Percentiles rank a stretch among this genome's conserved stretches.
These are phyloP conservation scores for Conchocele bisecta DNA, from an alignment of 2,888 invertebrate species.

Conservation along the genomic window DNA sequence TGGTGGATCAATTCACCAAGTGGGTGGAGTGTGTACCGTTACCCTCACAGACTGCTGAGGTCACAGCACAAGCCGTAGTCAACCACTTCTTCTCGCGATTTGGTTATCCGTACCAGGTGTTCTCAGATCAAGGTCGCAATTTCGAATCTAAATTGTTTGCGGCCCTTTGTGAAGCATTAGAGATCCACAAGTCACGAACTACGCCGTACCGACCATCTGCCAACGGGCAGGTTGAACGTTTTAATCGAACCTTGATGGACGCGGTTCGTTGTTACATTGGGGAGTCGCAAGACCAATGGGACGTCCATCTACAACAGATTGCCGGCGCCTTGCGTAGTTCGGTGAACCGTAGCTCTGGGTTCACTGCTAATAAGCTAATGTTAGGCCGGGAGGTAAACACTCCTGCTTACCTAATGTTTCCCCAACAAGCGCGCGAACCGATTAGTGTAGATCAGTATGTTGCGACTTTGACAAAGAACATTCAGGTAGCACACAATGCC, in stretches of 20 bases:
- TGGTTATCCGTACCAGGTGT: constrained; percentile 9
- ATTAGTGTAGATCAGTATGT: constrained; percentile 8
- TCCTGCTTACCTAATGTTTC: too few species aligned
- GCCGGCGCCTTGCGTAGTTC: constrained; percentile 17
- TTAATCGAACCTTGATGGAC: constrained; percentile 10
- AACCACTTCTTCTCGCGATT: constrained; percentile 35
- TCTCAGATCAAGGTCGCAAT: constrained; percentile 27
- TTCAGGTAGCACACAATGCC: neutral
- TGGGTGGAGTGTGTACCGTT: constrained; percentile 45
- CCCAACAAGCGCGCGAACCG: neutral
- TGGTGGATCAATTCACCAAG: constrained; percentile 54
- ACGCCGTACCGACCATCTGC: constrained; percentile 36
- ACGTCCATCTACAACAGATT: constrained; percentile 8
- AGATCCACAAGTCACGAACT: constrained; percentile 32
- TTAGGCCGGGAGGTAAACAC: constrained; percentile 20
- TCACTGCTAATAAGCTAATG: constrained; percentile 20
- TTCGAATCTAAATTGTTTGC: constrained; percentile 18
- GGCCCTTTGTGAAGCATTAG: constrained; percentile 16
- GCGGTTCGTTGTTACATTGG: constrained; percentile 10
- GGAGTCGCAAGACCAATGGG: constrained; percentile 8
- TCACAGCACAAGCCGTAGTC: constrained; percentile 38
- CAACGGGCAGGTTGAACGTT: constrained; percentile 40
- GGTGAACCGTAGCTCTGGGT: constrained; percentile 15
- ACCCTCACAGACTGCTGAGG: constrained; percentile 41
- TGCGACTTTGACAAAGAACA: neutral